phyloP scores from a whole-genome alignment of 2,113 vertebrate genomes.

The Tetrax tetrax region DNA sequence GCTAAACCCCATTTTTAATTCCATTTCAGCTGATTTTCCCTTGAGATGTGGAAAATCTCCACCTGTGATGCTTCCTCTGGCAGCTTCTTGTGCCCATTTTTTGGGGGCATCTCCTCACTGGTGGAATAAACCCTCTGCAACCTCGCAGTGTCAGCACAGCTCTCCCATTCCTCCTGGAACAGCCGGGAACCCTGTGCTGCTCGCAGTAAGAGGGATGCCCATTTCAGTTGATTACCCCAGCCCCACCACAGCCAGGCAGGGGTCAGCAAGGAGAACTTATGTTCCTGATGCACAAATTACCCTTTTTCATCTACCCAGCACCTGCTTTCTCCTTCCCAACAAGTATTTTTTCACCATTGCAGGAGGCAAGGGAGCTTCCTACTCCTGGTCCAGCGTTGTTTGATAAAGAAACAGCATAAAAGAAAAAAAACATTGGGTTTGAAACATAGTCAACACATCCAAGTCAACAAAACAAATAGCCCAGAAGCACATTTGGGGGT shows the following conservation, averaged over 20 bases:
- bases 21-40: neutral
- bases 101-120: accelerated
- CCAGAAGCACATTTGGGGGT: neutral
- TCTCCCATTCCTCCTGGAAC: neutral
- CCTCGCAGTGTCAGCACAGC: neutral
- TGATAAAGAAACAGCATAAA: too few species aligned
- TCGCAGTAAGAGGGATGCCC: too few species aligned
- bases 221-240: accelerated
- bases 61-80: accelerated
- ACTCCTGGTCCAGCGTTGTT: too few species aligned
- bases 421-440: neutral
- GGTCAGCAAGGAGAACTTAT: neutral
- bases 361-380: too few species aligned
- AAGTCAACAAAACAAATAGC: neutral
- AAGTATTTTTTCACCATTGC: accelerated
- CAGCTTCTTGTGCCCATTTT: neutral
- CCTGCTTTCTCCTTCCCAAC: neutral
- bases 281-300: neutral
- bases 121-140: neutral
- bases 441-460: neutral
- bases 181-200: neutral
- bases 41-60: neutral
- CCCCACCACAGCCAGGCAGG: neutral
- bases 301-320: accelerated
- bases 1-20: neutral